phyloP scores from a whole-genome alignment of 35 echinoderm and acorn worm genomes.

The Ophioderma brevispina region DNA sequence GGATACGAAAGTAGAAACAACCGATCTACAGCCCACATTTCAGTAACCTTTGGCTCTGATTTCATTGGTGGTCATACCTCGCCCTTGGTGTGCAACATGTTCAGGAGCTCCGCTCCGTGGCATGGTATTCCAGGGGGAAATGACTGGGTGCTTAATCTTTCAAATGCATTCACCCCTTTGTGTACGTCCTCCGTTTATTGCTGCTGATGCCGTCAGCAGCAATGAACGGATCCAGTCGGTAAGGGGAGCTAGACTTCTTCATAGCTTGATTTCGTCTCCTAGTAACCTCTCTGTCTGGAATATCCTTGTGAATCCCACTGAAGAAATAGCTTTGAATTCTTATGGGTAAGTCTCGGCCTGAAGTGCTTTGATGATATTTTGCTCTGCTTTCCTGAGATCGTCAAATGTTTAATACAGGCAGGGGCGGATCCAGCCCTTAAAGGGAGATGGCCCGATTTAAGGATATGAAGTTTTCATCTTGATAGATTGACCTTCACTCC shows the following conservation, averaged over 20 bases:
- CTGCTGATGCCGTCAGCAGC: conserved; percentile 59
- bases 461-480: too few species aligned
- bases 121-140: conserved; percentile 29
- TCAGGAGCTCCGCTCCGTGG: conserved; percentile 26
- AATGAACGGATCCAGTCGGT: conserved; percentile 67
- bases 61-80: conserved; percentile 42
- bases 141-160: conserved; percentile 63
- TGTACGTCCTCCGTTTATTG: conserved; percentile 71
- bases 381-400: conserved; percentile 11
- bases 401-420: too few species aligned
- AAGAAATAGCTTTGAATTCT: background rate
- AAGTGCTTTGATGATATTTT: background rate
- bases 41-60: conserved; percentile 57
- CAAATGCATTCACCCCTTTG: conserved; percentile 12
- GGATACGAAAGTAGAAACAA: conserved; percentile 24
- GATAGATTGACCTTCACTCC: too few species aligned
- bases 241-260: conserved; percentile 34
- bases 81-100: conserved; percentile 27
- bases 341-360: conserved; percentile 11
- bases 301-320: background rate
- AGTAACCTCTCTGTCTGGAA: background rate
- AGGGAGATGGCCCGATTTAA: too few species aligned
- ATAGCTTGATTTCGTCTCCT: background rate
- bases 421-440: too few species aligned
- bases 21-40: conserved; percentile 26